These are phyloP conservation scores for Podarcis lilfordi DNA, from an alignment of 2,797 vertebrate genomes.

Conservation along the genomic window DNA sequence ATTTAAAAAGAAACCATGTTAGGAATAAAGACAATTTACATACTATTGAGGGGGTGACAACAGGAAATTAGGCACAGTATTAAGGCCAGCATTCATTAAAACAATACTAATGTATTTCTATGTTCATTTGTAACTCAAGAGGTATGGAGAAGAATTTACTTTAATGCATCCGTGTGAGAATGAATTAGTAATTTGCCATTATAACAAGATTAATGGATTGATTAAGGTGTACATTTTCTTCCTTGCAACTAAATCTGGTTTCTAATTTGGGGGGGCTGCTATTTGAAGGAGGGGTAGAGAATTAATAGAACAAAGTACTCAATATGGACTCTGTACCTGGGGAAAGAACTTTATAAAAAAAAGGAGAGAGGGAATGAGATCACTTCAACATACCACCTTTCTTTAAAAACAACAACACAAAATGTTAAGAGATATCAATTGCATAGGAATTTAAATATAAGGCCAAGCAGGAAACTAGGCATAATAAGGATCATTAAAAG, in stretches of 20 bases:
- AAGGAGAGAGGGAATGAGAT: conserved; percentile 49
- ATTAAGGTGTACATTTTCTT: conserved; percentile 59
- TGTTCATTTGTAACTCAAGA: conserved; percentile 55
- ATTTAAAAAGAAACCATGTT: conserved; percentile 71
- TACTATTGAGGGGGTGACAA: conserved; percentile 48
- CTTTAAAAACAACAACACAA: conserved; percentile 35
- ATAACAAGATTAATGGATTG: conserved; percentile 55
- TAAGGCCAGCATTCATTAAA: conserved; percentile 63
- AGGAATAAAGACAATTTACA: conserved; percentile 73
- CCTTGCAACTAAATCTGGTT: conserved; percentile 59
- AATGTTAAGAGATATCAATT: conserved; percentile 81
- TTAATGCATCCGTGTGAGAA: conserved; percentile 35
- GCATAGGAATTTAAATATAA: conserved; percentile 87
- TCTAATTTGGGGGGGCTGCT: conserved; percentile 67
- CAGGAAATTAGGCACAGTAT: conserved; percentile 67
- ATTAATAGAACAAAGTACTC: conserved; percentile 78
- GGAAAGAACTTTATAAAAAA: conserved; percentile 71
- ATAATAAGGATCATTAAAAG: conserved; percentile 76
- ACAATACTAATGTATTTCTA: conserved; percentile 58
- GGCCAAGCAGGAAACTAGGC: conserved; percentile 81
- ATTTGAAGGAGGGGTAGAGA: conserved; percentile 71
- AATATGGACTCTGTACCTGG: conserved; percentile 75
- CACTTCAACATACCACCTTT: conserved; percentile 71
- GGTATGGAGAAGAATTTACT: conserved; percentile 39
- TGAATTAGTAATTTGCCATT: conserved; percentile 71